A percentile compares a stretch with the other conserved stretches of the same genome.
Evolutionary conservation across 2,888 invertebrate genomes (phyloP).

Genomic region (Philonicus albiceps): DNA sequence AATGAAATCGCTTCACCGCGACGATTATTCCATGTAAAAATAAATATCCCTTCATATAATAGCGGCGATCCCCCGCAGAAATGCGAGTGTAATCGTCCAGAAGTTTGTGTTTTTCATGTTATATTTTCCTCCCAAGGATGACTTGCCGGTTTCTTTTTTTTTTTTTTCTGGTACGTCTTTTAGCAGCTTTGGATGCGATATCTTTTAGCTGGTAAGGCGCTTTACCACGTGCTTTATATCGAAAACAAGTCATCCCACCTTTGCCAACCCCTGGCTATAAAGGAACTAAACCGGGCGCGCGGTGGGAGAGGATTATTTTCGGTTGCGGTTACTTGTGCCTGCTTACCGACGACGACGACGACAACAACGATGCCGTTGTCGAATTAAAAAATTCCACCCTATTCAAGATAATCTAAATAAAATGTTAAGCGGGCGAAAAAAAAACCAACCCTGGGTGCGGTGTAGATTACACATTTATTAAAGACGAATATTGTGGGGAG

Average conservation of each 20-base stretch:
- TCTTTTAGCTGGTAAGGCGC: background rate
- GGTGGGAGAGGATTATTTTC: background rate
- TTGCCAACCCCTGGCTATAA: background rate
- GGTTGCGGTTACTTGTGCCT: background rate
- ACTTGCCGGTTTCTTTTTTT: conserved; percentile 10
- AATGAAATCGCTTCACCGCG: background rate
- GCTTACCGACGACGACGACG: background rate
- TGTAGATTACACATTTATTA: conserved; percentile 38
- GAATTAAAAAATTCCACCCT: conserved; percentile 41
- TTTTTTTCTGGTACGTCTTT: background rate
- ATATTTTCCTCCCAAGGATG: conserved; percentile 15
- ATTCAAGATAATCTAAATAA: conserved; percentile 40
- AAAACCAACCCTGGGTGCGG: conserved; percentile 17
- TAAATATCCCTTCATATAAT: conserved; percentile 35
- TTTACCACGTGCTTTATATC: conserved; percentile 30
- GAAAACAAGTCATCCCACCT: conserved; percentile 32
- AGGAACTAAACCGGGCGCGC: background rate
- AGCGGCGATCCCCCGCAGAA: conserved; percentile 13
- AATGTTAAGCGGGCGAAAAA: conserved; percentile 36
- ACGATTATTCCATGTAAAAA: conserved; percentile 3
- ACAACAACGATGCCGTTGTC: background rate
- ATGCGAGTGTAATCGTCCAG: conserved; percentile 35
- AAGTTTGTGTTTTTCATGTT: conserved; percentile 41
- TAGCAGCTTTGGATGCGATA: conserved; percentile 4
- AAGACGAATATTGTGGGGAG: conserved; percentile 7